A percentile compares a stretch with the other conserved stretches of the same genome.
These are phyloP conservation scores for Bostrychus sinensis DNA, from an alignment of 2,113 vertebrate genomes.

Conservation along the genomic window DNA sequence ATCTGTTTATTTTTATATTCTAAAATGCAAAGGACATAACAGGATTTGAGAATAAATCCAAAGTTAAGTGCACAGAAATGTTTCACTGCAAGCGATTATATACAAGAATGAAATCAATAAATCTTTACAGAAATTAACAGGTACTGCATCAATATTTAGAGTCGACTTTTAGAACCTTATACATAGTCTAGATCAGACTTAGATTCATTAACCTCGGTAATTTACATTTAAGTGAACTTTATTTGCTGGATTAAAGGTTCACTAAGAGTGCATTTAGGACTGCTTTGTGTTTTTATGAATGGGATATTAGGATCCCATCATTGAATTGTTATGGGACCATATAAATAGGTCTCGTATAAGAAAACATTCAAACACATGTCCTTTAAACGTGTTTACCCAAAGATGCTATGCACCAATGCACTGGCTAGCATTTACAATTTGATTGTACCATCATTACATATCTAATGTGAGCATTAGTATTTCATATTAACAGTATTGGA, in stretches of 20 bases:
- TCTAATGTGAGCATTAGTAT: conserved; percentile 35
- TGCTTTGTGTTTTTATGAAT: conserved; percentile 40
- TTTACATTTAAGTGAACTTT: conserved; percentile 64
- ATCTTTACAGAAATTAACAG: conserved; percentile 68
- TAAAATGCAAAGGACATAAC: conserved; percentile 85
- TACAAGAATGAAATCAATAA: conserved; percentile 77
- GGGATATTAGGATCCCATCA: conserved; percentile 38
- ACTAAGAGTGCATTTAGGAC: conserved; percentile 70
- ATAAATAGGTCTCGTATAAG: conserved; percentile 58
- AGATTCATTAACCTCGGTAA: conserved; percentile 53
- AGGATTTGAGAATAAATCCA: conserved; percentile 88
- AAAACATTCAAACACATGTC: conserved; percentile 41
- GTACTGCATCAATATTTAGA: conserved; percentile 69
- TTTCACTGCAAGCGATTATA: conserved; percentile 82
- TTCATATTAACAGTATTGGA: conserved; percentile 35
- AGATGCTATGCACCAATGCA: conserved; percentile 43
- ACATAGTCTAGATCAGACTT: conserved; percentile 55
- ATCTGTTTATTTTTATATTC: conserved; percentile 80
- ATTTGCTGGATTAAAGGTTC: conserved; percentile 55
- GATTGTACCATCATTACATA: conserved; percentile 69
- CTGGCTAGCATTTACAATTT: conserved; percentile 51
- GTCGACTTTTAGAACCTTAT: conserved; percentile 54
- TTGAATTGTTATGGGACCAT: conserved; percentile 30
- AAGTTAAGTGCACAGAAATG: conserved; percentile 83
- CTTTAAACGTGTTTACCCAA: conserved; percentile 44